Evolutionary conservation across 2,113 vertebrate species (phyloP).

Genomic region (Microcebus ravelobensis): DNA sequence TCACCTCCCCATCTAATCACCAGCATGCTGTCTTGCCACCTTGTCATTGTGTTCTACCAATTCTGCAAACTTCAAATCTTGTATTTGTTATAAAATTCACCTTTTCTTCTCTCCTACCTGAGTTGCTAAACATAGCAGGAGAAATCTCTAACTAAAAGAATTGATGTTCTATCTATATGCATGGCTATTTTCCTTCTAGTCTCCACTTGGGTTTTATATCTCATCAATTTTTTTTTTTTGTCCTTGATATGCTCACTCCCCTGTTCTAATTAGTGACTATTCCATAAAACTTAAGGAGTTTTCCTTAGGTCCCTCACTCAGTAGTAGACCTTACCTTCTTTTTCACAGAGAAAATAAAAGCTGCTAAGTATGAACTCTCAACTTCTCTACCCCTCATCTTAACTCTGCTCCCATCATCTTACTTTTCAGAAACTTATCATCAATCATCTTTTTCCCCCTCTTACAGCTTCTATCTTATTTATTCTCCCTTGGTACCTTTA

Average conservation of each 20-base stretch:
- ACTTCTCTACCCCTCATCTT: not conserved
- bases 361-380: not conserved
- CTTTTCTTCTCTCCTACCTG: not conserved
- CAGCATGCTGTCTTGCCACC: not conserved
- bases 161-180: not conserved
- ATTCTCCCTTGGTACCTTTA: not conserved
- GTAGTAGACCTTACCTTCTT: not conserved
- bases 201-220: not conserved
- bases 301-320: not conserved
- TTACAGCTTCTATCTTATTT: not conserved
- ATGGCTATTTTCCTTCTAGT: not conserved
- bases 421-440: not conserved
- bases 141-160: not conserved
- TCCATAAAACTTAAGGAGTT: not conserved
- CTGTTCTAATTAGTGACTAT: not conserved
- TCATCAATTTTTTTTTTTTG: not conserved
- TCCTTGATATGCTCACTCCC: not conserved
- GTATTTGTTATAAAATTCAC: not conserved
- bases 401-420: not conserved
- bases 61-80: constrained; percentile 36
- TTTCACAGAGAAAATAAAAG: not conserved
- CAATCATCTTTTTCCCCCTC: not conserved
- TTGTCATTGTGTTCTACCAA: not conserved
- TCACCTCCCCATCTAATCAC: not conserved
- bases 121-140: not conserved